Evolutionary conservation across 1,140 invertebrate species (phyloP), one percentile per base, ranked within the genome.

Genomic region (Scaptodrosophila lebanonensis): DNA sequence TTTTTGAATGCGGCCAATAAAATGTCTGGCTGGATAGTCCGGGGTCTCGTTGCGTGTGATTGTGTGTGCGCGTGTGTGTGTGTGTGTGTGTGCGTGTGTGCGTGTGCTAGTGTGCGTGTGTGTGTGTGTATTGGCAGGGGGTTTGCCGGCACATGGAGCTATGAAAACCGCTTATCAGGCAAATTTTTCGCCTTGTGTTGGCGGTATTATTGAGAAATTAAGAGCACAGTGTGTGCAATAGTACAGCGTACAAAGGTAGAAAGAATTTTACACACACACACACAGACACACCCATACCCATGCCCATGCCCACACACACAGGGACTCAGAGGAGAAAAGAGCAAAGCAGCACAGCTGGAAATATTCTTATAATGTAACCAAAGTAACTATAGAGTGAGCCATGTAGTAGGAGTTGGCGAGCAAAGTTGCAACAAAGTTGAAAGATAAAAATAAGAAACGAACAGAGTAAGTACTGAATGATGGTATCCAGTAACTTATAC

Each of bases 181-280:
- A 60, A 67, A 68, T 71, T 79, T 66, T 45, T 57, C 25, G 47
- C 49, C 57, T 68, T 76, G 62, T 70, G 61, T 52, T 62, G 51
- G 47, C 54, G 57, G 53, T 49, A 67, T 72, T 77, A 79, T 79
- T 79, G 67, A 68, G 68, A 79, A 79, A 77, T 79, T 68, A 72
- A 77, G 73, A 44, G 54, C 42, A 36, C 42, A 57, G 48, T 68
- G 64, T 73, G 67, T 72, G 72, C 61, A 66, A 53, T 71, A 33
- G 13, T 44, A 66, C 38, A 43, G 39, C 57, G 51, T 66, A 57
- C 48, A 25, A 3, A 25, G 3, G 22, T 43, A 45, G 39, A 40
- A 33, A 50, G 35, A 9, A 44, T 43, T n/a, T 29, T 11, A 44
- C 33, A 39, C 35, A 39, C 16, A 18, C 39, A 59, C 16, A 38